Evolutionary conservation across 2,888 invertebrate genomes (phyloP), one percentile per base, ranked within the genome.

Genomic region (Graphium colonna): DNA sequence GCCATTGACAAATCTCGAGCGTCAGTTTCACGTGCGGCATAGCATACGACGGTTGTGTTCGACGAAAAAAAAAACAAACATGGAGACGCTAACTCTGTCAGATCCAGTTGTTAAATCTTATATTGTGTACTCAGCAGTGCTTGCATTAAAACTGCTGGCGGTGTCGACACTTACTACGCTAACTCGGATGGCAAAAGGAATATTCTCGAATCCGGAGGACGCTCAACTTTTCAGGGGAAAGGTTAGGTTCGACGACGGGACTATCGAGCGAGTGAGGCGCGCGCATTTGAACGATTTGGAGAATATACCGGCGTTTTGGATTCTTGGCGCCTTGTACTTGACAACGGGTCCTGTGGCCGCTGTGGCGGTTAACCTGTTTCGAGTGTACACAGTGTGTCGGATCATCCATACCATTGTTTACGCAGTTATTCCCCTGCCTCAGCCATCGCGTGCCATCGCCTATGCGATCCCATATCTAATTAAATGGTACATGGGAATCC

Each of bases 201-300:
- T 70, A n/a, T 83, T 68, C 55, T 69, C 79, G 0, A 85, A 83
- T 58, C 79, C 81, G 16, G 85, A 86, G 58, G 85, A 85, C 56
- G 77, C 81, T 0, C 78, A 71, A 58, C 1, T 47, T 1, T 41
- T 69, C 2, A 69, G 61, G 52, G 79, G 79, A 10, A 82, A 78
- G 60, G 77, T 88, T 51, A 85, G 79, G 62, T 75, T 60, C 44
- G 85, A 83, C 36, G 82, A 87, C 53, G 75, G 73, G 0, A 62
- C 57, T 0, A 69, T 88, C 17, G 87, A 88, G 62, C 71, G 88
- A 2, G 55, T 79, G 1, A 73, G 88, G 1, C 78, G 92, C 68
- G 94, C 93, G 9, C 94, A 94, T 70, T 82, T 91, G 63, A 95
- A 95, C 67, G 94, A 95, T 71, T 70, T 94, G 74, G 94, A 94